Evolutionary conservation across 2,888 invertebrate species (phyloP).

Genomic region (Metallyticus violacea): DNA sequence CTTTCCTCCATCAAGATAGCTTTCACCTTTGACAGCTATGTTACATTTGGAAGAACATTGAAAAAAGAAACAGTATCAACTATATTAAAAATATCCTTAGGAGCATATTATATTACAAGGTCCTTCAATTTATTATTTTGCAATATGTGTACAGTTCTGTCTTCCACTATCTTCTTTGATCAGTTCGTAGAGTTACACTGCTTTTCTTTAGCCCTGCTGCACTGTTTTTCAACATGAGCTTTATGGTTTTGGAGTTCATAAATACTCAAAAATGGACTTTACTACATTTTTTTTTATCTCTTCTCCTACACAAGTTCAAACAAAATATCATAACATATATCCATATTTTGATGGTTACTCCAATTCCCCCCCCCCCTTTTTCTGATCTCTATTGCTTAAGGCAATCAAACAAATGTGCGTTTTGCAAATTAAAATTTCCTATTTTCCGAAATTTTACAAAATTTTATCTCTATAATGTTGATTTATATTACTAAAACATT

Average conservation of each 20-base stretch:
- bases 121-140: too few relatives aligned
- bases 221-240: neutral
- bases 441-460: neutral
- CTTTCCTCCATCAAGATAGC: too few relatives aligned
- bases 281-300: neutral
- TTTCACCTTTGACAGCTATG: too few relatives aligned
- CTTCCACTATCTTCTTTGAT: neutral
- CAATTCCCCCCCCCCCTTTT: neutral
- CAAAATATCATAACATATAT: neutral
- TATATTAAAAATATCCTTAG: too few relatives aligned
- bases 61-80: too few relatives aligned
- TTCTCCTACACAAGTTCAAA: neutral
- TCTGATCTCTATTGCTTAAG: neutral
- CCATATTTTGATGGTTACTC: neutral
- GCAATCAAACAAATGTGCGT: neutral
- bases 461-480: neutral
- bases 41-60: too few relatives aligned
- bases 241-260: neutral
- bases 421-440: neutral
- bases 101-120: too few relatives aligned
- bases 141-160: too few relatives aligned
- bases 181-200: neutral
- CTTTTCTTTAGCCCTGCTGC: neutral
- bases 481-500: neutral
- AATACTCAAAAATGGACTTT: neutral